These are phyloP conservation scores for Hemiscyllium ocellatum DNA, from an alignment of 2,113 vertebrate species.

Conservation along the genomic window DNA sequence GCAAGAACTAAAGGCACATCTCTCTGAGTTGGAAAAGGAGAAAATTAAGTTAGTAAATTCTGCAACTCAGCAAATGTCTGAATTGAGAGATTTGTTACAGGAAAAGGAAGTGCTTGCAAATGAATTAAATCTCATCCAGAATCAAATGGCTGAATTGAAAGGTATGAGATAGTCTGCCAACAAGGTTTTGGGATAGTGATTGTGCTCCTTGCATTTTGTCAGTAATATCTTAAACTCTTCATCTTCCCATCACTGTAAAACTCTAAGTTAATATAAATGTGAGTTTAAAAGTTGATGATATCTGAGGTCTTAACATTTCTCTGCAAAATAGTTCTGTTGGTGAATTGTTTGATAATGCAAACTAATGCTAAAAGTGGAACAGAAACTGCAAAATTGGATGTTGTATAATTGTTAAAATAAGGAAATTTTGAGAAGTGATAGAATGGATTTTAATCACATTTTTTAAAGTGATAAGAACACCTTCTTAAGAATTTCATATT, in stretches of 20 bases:
- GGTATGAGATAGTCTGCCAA: constrained; percentile 50
- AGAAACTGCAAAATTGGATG: background rate
- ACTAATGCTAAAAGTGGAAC: background rate
- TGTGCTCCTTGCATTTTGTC: background rate
- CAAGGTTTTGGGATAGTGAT: background rate
- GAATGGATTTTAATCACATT: background rate
- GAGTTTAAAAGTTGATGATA: background rate
- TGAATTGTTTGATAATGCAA: background rate
- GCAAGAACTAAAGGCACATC: constrained; percentile 51
- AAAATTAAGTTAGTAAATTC: constrained; percentile 54
- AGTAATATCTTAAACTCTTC: background rate
- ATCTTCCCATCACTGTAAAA: background rate
- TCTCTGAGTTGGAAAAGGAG: constrained; percentile 58
- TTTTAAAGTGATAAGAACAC: background rate
- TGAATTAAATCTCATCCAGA: constrained; percentile 53
- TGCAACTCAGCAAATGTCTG: constrained; percentile 52
- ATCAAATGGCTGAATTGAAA: constrained; percentile 54
- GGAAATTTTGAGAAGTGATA: background rate
- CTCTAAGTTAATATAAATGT: background rate
- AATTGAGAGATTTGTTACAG: constrained; percentile 52
- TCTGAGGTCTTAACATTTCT: background rate
- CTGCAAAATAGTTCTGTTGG: background rate
- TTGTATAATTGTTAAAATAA: background rate
- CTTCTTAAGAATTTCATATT: background rate
- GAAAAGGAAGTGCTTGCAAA: constrained; percentile 60